Conservation (phyloP, 2,888 invertebrate genomes). For the Dicycla oo region DNA sequence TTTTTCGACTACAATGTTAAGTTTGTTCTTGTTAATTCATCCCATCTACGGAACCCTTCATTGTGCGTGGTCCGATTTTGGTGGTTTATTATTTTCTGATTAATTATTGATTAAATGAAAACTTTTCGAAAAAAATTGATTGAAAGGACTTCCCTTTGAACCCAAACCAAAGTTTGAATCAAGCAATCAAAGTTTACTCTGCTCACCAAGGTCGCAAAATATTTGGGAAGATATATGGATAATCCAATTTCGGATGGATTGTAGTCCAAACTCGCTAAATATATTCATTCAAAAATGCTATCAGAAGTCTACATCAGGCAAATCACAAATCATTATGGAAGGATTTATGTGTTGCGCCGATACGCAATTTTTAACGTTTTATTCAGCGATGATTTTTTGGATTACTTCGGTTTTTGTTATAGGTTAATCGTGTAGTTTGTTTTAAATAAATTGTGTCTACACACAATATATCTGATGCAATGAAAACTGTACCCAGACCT, state of each 20-base stretch:
- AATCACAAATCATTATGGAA: constrained; percentile 42
- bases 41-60: too few relatives aligned
- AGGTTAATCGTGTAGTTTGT: constrained; percentile 38
- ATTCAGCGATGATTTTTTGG: constrained; percentile 48
- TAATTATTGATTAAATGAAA: too few relatives aligned
- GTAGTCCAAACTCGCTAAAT: constrained; percentile 12
- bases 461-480: constrained; percentile 34
- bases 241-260: constrained; percentile 8
- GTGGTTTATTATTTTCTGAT: not conserved
- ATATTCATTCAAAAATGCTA: constrained; percentile 31
- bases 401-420: constrained; percentile 41
- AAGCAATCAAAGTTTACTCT: constrained; percentile 82
- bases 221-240: constrained; percentile 21
- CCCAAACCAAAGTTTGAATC: constrained; percentile 77
- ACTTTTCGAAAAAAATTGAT: not conserved
- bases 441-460: constrained; percentile 41
- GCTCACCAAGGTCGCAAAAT: constrained; percentile 49
- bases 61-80: too few relatives aligned
- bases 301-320: constrained; percentile 21
- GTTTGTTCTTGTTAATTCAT: too few relatives aligned
- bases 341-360: constrained; percentile 51
- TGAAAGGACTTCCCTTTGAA: constrained; percentile 65
- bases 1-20: too few relatives aligned
- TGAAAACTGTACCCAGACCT: constrained; percentile 17
- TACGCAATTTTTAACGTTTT: constrained; percentile 53